Conservation (phyloP, 2,113 vertebrate genomes). For the Aplodontia rufa region DNA sequence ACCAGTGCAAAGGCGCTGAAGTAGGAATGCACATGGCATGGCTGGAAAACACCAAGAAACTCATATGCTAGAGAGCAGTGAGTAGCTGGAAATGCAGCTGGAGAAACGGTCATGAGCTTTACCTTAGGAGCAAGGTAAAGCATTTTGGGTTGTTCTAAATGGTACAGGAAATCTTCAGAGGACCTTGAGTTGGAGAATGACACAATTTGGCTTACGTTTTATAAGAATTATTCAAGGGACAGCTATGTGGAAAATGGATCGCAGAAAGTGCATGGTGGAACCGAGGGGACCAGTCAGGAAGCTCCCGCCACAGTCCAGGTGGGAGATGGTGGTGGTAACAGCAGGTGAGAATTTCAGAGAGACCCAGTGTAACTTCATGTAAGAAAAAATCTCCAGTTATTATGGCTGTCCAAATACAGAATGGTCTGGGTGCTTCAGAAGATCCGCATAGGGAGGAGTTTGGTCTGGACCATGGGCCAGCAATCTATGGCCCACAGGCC, state of each 20-base stretch:
- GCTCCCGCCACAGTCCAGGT: background rate
- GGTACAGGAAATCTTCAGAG: background rate
- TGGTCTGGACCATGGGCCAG: background rate
- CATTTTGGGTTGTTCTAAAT: slow-evolving; percentile 24
- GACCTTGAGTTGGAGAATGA: background rate
- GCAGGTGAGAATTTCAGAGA: background rate
- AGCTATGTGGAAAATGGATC: background rate
- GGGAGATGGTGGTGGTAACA: background rate
- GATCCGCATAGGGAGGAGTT: background rate
- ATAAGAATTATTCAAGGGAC: background rate
- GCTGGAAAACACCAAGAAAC: background rate
- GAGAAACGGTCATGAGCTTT: background rate
- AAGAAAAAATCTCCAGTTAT: background rate
- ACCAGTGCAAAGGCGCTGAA: background rate
- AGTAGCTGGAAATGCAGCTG: background rate
- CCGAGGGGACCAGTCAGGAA: background rate
- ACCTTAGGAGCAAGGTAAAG: background rate
- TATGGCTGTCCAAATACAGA: background rate
- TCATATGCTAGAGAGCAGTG: background rate
- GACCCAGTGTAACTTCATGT: background rate
- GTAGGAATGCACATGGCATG: too few species aligned
- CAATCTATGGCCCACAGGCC: background rate
- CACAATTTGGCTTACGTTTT: background rate
- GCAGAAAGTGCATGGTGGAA: background rate
- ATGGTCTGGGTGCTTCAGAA: background rate